Conservation (phyloP, 2,888 invertebrate genomes). For the Aradus depressus region DNA sequence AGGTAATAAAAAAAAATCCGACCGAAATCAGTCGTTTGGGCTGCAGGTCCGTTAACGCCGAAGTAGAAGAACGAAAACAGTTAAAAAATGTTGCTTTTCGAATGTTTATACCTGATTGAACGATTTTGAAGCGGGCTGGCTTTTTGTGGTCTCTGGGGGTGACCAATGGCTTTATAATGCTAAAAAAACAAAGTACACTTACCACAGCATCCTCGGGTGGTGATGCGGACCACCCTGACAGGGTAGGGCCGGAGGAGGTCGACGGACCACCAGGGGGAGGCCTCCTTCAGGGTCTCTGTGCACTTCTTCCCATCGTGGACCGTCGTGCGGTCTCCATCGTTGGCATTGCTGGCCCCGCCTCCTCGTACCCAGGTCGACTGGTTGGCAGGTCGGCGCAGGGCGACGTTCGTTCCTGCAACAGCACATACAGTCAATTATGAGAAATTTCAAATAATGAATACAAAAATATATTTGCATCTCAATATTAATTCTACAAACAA, state of each 20-base stretch:
- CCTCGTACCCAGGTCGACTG: constrained; percentile 82
- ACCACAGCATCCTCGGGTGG: constrained; percentile 72
- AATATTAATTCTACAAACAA: too few relatives aligned
- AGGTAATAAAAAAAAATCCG: too few relatives aligned
- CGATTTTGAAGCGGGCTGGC: neutral
- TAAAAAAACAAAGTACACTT: constrained; percentile 32
- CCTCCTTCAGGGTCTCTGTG: constrained; percentile 79
- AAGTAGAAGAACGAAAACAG: too few relatives aligned
- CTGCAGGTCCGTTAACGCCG: too few relatives aligned
- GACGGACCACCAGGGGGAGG: constrained; percentile 89
- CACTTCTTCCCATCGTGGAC: constrained; percentile 81
- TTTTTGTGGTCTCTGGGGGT: too few relatives aligned
- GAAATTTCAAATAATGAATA: neutral
- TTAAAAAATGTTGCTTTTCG: too few relatives aligned
- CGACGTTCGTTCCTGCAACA: constrained; percentile 65
- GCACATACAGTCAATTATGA: neutral
- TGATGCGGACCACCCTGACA: constrained; percentile 73
- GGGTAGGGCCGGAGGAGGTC: constrained; percentile 74
- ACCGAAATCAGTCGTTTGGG: too few relatives aligned
- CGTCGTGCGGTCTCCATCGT: constrained; percentile 72
- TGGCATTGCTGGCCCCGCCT: constrained; percentile 70
- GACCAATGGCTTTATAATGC: too few relatives aligned
- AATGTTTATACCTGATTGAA: too few relatives aligned
- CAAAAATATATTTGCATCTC: neutral
- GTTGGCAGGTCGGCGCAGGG: constrained; percentile 75